phyloP scores from a whole-genome alignment of 2,113 vertebrate species.

The Philantomba maxwellii region DNA sequence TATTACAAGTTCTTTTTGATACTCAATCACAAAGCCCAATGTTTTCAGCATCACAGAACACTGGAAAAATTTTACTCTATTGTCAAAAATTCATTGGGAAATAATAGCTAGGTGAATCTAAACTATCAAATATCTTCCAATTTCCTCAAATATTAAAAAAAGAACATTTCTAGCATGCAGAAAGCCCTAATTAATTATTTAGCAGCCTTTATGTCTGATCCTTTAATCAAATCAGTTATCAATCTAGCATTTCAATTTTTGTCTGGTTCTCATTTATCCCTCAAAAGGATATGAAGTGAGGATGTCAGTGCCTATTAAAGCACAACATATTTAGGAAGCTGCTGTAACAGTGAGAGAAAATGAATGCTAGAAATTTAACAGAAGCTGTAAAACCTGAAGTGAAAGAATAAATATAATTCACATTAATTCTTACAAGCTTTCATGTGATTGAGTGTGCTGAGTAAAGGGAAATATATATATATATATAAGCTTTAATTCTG shows the following conservation, averaged over 20 bases:
- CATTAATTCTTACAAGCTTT: neutral
- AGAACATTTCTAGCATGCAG: neutral
- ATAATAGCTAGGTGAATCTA: neutral
- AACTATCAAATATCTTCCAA: neutral
- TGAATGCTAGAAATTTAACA: neutral
- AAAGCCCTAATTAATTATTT: neutral
- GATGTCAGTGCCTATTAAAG: neutral
- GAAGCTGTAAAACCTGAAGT: neutral
- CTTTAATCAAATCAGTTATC: neutral
- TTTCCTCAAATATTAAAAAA: neutral
- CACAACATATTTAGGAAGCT: neutral
- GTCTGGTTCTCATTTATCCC: neutral
- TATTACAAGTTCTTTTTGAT: neutral
- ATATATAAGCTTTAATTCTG: neutral
- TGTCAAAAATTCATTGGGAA: neutral
- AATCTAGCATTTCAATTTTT: neutral
- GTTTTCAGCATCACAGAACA: neutral
- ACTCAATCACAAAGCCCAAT: neutral
- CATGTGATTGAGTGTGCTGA: neutral
- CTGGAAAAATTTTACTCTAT: neutral
- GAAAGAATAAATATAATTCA: neutral
- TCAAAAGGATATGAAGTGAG: neutral
- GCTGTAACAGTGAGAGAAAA: neutral
- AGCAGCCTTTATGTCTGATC: neutral
- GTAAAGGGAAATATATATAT: neutral